Percentiles rank a stretch among this genome's conserved stretches.
These are phyloP conservation scores for Magallana gigas DNA, from an alignment of 1,140 invertebrate species.

Conservation along the genomic window DNA sequence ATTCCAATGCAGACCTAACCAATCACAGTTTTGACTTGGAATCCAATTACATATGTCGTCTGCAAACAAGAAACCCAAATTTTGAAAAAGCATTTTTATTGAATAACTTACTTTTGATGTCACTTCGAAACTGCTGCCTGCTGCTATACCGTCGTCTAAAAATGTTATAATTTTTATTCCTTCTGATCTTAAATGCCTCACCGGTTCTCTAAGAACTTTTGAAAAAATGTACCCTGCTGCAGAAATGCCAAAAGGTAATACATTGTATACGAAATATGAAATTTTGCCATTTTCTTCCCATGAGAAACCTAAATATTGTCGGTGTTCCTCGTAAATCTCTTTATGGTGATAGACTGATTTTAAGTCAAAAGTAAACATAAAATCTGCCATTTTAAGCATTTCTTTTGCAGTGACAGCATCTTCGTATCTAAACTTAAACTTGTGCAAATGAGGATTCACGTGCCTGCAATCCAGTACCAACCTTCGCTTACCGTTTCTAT, in stretches of 20 bases:
- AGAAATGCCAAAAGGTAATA: slow-evolving; percentile 51
- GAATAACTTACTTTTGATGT: background rate
- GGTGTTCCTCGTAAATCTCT: slow-evolving; percentile 31
- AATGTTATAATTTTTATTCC: slow-evolving; percentile 46
- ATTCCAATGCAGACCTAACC: slow-evolving; percentile 40
- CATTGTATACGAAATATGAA: slow-evolving; percentile 47
- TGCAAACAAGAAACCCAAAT: slow-evolving; percentile 52
- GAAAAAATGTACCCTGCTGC: slow-evolving; percentile 53
- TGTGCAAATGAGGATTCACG: slow-evolving; percentile 49
- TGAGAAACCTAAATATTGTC: slow-evolving; percentile 41
- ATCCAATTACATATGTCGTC: slow-evolving; percentile 51
- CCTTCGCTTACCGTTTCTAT: slow-evolving; percentile 18
- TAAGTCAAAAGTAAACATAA: slow-evolving; percentile 52
- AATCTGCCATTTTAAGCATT: slow-evolving; percentile 38
- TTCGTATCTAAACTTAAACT: slow-evolving; percentile 53
- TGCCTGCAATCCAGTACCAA: slow-evolving; percentile 45
- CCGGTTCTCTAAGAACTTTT: slow-evolving; percentile 17
- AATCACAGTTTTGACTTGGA: slow-evolving; percentile 27
- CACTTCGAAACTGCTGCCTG: background rate
- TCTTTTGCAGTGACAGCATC: slow-evolving; percentile 32
- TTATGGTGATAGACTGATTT: slow-evolving; percentile 55
- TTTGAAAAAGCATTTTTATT: background rate
- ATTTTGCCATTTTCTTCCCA: slow-evolving; percentile 39
- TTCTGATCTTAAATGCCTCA: slow-evolving; percentile 31
- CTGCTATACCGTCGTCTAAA: slow-evolving; percentile 45